These are phyloP conservation scores for Chromis chromis DNA, from an alignment of 2,797 vertebrate genomes.

Conservation along the genomic window DNA sequence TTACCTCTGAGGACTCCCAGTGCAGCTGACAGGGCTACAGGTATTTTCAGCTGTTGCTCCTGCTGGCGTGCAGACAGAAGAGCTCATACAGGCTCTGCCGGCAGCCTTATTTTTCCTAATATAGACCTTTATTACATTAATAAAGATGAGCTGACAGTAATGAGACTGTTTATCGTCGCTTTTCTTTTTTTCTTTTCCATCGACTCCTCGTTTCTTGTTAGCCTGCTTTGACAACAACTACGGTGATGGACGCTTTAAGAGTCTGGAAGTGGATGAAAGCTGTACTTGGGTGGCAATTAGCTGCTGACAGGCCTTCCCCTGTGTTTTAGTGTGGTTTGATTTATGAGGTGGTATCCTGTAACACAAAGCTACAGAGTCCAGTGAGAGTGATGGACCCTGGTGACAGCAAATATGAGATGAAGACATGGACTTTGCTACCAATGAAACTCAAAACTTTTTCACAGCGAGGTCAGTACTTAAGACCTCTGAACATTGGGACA, in stretches of 20 bases:
- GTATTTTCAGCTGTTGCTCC: slow-evolving; percentile 87
- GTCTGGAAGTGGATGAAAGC: slow-evolving; percentile 19
- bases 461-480: slow-evolving; percentile 24
- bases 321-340: slow-evolving; percentile 59
- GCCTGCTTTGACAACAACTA: neutral
- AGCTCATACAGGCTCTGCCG: slow-evolving; percentile 70
- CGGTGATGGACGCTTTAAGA: slow-evolving; percentile 1
- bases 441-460: slow-evolving; percentile 52
- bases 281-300: slow-evolving; percentile 51
- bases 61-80: slow-evolving; percentile 81
- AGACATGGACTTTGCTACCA: slow-evolving; percentile 49
- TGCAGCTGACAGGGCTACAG: slow-evolving; percentile 79
- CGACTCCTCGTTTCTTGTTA: neutral
- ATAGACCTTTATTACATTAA: slow-evolving; percentile 65
- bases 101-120: slow-evolving; percentile 70
- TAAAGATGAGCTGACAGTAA: slow-evolving; percentile 26
- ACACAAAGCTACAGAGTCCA: slow-evolving; percentile 43
- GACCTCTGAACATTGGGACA: slow-evolving; percentile 32
- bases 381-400: slow-evolving; percentile 50
- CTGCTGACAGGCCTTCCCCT: slow-evolving; percentile 55
- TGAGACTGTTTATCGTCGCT: slow-evolving; percentile 1
- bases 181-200: slow-evolving; percentile 5
- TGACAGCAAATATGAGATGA: slow-evolving; percentile 66
- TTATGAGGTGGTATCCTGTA: slow-evolving; percentile 64
- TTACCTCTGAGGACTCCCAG: slow-evolving; percentile 78